Percentiles rank a stretch among this genome's conserved stretches.
These are phyloP conservation scores for Entomobrya proxima DNA, from an alignment of 2,888 invertebrate species.

Conservation along the genomic window DNA sequence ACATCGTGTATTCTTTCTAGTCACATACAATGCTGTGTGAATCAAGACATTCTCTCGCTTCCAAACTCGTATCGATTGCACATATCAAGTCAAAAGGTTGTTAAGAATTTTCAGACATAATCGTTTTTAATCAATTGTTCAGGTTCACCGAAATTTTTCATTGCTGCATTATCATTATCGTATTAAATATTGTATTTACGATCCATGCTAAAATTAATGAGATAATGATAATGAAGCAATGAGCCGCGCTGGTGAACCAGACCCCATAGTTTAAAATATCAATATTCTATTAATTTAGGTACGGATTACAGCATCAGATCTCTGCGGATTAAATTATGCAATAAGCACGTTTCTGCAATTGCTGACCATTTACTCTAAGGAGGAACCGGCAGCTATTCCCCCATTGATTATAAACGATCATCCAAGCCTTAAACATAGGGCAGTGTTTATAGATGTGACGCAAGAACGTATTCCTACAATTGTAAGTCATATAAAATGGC, in stretches of 20 bases:
- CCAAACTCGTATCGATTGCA: constrained; percentile 80
- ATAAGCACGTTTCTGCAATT: constrained; percentile 81
- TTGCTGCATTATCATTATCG: no score
- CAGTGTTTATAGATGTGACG: constrained; percentile 81
- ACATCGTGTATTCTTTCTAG: constrained; percentile 76
- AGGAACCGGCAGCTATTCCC: constrained; percentile 76
- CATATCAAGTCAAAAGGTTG: constrained; percentile 79
- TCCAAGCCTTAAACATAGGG: constrained; percentile 80
- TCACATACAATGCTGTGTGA: constrained; percentile 80
- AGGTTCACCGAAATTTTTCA: neutral
- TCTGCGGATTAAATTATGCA: constrained; percentile 81
- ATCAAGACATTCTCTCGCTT: constrained; percentile 78
- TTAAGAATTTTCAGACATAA: no score
- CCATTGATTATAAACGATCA: constrained; percentile 81
- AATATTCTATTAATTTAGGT: constrained; percentile 77
- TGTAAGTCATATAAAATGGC: constrained; percentile 76
- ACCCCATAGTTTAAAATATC: neutral
- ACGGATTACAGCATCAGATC: constrained; percentile 80
- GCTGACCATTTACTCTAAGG: constrained; percentile 78
- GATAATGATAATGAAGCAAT: no score
- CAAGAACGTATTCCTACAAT: constrained; percentile 80
- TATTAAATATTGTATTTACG: no score
- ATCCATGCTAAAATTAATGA: no score
- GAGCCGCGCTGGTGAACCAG: no score
- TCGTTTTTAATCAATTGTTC: neutral